These are phyloP conservation scores for Brachionus angularis DNA, from an alignment of 1,140 invertebrate genomes.

Conservation along the genomic window DNA sequence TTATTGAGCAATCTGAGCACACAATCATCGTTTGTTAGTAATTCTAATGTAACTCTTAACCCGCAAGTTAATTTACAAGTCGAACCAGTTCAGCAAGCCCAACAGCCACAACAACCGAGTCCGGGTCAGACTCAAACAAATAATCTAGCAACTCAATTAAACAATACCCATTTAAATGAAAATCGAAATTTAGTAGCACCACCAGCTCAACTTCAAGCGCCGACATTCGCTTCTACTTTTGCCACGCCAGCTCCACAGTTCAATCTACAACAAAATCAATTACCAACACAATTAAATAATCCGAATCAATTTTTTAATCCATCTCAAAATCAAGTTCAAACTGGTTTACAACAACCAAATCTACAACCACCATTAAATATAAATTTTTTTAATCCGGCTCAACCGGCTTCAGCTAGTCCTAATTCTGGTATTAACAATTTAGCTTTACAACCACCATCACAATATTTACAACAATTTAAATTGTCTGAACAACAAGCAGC, in stretches of 20 bases:
- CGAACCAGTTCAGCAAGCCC: too few relatives aligned
- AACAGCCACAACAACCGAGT: neutral
- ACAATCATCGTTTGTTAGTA: conserved; percentile 29
- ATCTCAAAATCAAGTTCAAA: too few relatives aligned
- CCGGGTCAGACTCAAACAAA: too few relatives aligned
- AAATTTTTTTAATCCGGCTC: too few relatives aligned
- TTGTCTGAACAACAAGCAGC: neutral
- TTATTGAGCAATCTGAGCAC: conserved; percentile 26
- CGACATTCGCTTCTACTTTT: conserved; percentile 31
- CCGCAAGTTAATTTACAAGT: neutral
- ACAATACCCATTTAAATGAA: conserved; percentile 16
- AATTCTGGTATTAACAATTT: too few relatives aligned
- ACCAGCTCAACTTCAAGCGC: neutral
- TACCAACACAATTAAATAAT: too few relatives aligned
- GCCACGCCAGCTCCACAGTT: neutral
- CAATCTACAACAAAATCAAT: too few relatives aligned
- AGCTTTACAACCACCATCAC: neutral
- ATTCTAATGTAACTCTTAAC: conserved; percentile 6
- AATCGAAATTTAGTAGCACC: neutral
- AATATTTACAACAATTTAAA: conserved; percentile 29
- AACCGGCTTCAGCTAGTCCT: too few relatives aligned
- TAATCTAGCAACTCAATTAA: neutral
- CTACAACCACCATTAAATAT: too few relatives aligned
- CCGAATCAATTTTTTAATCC: too few relatives aligned
- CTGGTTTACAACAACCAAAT: too few relatives aligned